Percentiles rank a stretch among this genome's conserved stretches.
Conservation (phyloP, 2,113 vertebrate species). For the Pteronura brasiliensis region DNA sequence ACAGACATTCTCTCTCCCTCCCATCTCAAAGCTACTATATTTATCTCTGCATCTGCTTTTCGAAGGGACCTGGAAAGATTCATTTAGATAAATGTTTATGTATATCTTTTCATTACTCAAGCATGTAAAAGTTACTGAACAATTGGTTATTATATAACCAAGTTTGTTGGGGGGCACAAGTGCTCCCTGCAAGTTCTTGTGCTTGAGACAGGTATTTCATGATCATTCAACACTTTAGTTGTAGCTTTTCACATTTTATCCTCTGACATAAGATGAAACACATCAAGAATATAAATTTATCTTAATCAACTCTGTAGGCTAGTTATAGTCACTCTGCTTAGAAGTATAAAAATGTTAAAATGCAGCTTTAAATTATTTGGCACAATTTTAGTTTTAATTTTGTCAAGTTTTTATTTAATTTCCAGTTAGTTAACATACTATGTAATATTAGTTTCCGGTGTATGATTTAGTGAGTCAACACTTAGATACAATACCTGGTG, state of each 20-base stretch:
- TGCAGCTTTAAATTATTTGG: background rate
- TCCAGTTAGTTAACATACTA: background rate
- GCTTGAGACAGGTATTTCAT: background rate
- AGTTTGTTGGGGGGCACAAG: background rate
- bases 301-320: background rate
- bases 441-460: background rate
- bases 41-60: background rate
- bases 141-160: background rate
- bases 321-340: background rate
- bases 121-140: background rate
- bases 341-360: background rate
- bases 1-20: rapidly evolving
- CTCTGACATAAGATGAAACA: background rate
- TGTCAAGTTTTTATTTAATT: background rate
- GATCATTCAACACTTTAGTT: background rate
- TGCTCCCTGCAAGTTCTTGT: background rate
- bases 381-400: background rate
- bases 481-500: background rate
- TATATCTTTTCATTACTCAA: background rate
- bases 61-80: background rate
- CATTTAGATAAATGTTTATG: background rate
- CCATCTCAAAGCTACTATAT: background rate
- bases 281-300: background rate
- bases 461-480: background rate
- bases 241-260: background rate